phyloP scores from a whole-genome alignment of 2,797 vertebrate genomes.

The Oreonectes daqikongensis region DNA sequence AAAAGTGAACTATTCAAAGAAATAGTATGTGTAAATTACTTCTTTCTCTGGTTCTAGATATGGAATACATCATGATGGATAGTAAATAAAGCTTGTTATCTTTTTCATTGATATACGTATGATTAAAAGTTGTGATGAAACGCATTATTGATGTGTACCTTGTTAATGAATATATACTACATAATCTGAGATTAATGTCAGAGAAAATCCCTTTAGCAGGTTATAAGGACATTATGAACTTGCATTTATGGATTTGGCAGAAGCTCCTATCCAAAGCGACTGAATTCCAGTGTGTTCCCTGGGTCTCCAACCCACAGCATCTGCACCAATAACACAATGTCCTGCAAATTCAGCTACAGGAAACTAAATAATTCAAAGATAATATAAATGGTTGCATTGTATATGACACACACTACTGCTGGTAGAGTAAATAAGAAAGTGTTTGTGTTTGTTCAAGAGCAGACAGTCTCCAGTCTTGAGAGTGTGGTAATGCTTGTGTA shows the following conservation, averaged over 20 bases:
- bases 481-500: slow-evolving; percentile 79
- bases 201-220: background rate
- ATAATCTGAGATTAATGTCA: background rate
- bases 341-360: background rate
- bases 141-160: slow-evolving; percentile 31
- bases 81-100: slow-evolving; percentile 69
- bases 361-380: slow-evolving; percentile 1
- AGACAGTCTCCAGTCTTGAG: slow-evolving; percentile 73
- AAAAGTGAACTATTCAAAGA: slow-evolving; percentile 55
- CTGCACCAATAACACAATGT: background rate
- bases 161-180: slow-evolving; percentile 12
- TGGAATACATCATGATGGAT: slow-evolving; percentile 62
- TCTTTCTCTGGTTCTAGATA: slow-evolving; percentile 70
- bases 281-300: background rate
- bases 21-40: slow-evolving; percentile 58
- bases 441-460: slow-evolving; percentile 54
- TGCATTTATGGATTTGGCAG: background rate
- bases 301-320: background rate
- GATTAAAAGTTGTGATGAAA: slow-evolving; percentile 58
- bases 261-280: background rate
- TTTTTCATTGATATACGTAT: slow-evolving; percentile 69
- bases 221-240: slow-evolving; percentile 9
- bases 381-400: background rate
- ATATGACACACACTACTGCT: slow-evolving; percentile 15
- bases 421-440: slow-evolving; percentile 31